Evolutionary conservation across 2,113 vertebrate species (phyloP), one percentile per base, ranked within the genome.

Genomic region (Mola mola): DNA sequence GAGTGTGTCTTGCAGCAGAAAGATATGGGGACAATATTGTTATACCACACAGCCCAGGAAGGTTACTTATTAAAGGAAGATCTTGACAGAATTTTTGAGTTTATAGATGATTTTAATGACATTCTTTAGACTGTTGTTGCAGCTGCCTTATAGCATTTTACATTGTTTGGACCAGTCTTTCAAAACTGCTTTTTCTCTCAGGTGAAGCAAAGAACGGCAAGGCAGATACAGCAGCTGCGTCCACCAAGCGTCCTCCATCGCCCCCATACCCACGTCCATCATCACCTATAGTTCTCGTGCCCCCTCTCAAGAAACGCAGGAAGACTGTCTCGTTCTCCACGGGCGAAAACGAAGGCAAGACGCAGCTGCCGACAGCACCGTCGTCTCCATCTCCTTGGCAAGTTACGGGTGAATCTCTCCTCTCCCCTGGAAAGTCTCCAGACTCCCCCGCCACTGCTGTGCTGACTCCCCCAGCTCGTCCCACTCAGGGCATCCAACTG

Each of bases 291-390:
- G 88, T 92, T 3, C 90, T 94, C 1, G 84, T 96, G 2, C 94
- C 94, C 0, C 94, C 95, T 12, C 93, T 95, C 61, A 96, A 96
- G 83, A 96, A 96, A 69, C 94, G 94, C 42, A 90, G 94, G 73
- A 96, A 95, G 90, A 96, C 94, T 0, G 94, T 96, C 55, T 95
- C 95, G 0, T 96, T 95, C 80, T 93, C 93, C 44, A 89, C 91
- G 0, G 63, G 85, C 8, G 91, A 93, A 10, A 90, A 85, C 42
- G 93, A 95, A 47, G 26, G 67, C 75, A 90, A 85, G 78, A n/a
- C 47, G 0, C 61, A 51, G 13, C 4, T 61, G 25, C 52, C 75
- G 3, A 1, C 64, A 13, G 77, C 63, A 0, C 77, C 84, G 0
- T 41, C 25, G 0, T 82, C 88, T 10, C 77, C 51, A 15, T 84